A percentile compares a stretch with the other conserved stretches of the same genome.
Evolutionary conservation across 2,888 invertebrate species (phyloP).

Genomic region (Sclerodermus sp.): DNA sequence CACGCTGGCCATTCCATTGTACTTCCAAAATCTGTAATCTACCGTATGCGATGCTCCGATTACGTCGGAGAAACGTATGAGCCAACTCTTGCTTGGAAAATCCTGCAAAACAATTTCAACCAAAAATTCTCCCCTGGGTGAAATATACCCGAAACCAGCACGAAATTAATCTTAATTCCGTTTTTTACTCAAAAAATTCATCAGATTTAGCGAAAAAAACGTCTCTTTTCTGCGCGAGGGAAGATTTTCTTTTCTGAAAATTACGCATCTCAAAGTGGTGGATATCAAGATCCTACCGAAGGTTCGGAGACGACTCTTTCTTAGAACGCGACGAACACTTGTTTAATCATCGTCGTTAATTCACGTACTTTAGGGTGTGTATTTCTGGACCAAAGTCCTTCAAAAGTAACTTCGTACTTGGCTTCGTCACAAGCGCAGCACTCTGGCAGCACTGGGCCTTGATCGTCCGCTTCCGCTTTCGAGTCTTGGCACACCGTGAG

Average conservation of each 20-base stretch:
- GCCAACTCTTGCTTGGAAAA: conserved; percentile 86
- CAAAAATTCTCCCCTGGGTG: too few species aligned
- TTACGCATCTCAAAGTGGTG: too few species aligned
- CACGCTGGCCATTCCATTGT: conserved; percentile 82
- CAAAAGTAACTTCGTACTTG: conserved; percentile 86
- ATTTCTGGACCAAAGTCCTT: conserved; percentile 93
- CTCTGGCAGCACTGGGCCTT: conserved; percentile 58
- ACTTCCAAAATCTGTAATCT: conserved; percentile 90
- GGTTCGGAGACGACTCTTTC: too few species aligned
- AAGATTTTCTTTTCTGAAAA: too few species aligned
- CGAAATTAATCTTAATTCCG: too few species aligned
- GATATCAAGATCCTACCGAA: too few species aligned
- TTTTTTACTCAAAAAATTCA: too few species aligned
- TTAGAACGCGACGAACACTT: too few species aligned
- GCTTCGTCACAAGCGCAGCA: conserved; percentile 97
- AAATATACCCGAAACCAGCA: too few species aligned
- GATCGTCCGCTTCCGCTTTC: conserved; percentile 63
- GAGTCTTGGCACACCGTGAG: conserved; percentile 79
- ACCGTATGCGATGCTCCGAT: conserved; percentile 91
- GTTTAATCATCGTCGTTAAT: conserved; percentile 2
- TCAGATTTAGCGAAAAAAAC: too few species aligned
- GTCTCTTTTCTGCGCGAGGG: too few species aligned
- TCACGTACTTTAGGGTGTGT: conserved; percentile 81
- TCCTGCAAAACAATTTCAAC: conserved; percentile 58
- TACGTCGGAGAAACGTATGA: conserved; percentile 96